Base-by-base conservation (phyloP, 2,888 invertebrate species). In the Acanthopleura granulata region DNA sequence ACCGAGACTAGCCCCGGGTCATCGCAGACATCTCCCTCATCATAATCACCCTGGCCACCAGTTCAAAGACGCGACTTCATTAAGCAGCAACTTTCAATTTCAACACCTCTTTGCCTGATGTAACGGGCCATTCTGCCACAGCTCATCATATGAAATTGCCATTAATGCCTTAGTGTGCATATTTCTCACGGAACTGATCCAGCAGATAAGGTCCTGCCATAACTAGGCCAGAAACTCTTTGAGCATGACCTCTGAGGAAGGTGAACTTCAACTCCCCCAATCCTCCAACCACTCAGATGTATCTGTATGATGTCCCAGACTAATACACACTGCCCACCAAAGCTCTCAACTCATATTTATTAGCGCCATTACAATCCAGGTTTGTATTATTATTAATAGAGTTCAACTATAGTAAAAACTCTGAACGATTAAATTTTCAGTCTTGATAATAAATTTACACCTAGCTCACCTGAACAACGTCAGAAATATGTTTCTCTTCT, bases 31-130 rank as follows among this genome's bases (percentile, higher is more conserved):
- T 57, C 57, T 57, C 18, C n/a, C n/a, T 57, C 57, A 57, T 22
- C 22, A 40, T 40, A 40, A 40, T 40, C 40, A 9, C 40, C 40
- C 40, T n/a, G 9, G 40, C 57, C 3, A n/a, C 57, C 22, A 57
- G 57, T n/a, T 57, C 57, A 57, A 57, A 57, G 57, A 22, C 18
- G 57, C 3, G 57, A n/a, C 22, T 18, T n/a, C 22, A n/a, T n/a
- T n/a, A 57, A 22, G 22, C 22, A 22, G 57, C 4, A 57, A 57
- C 57, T 57, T 57, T 57, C 57, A 57, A 57, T 57, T 57, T 57
- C 57, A 22, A 57, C 57, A 57, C 57, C 57, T 57, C 57, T n/a
- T 40, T n/a, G 57, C 57, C 22, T 22, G n/a, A 57, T 57, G 57
- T 57, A 57, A 57, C 22, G 57, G 22, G n/a, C 22, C 18, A 9